A percentile compares a stretch with the other conserved stretches of the same genome.
These are phyloP conservation scores for Fragum sueziense DNA, from an alignment of 2,888 invertebrate genomes.

Conservation along the genomic window DNA sequence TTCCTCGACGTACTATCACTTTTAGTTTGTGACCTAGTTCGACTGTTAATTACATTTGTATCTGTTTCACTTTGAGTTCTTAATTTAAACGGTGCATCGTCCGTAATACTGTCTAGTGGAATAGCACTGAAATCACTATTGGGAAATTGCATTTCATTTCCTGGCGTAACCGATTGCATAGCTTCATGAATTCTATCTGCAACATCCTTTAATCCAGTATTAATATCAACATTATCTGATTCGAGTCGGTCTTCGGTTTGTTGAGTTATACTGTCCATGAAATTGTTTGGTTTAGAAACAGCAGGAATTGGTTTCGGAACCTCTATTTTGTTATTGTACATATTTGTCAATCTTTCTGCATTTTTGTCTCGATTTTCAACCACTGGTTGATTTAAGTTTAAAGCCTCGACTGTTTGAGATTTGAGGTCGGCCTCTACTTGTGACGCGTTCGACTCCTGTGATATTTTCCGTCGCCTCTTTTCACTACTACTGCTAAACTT, in stretches of 20 bases:
- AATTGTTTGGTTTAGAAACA: background rate
- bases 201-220: background rate
- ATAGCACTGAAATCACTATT: background rate
- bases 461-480: constrained; percentile 17
- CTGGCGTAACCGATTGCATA: background rate
- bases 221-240: background rate
- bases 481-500: constrained; percentile 43
- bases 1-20: background rate
- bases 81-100: background rate
- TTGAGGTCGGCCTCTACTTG: background rate
- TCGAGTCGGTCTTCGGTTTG: background rate
- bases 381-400: background rate
- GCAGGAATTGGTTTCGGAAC: background rate
- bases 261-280: background rate
- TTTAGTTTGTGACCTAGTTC: background rate
- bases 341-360: background rate
- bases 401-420: background rate
- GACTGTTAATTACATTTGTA: background rate
- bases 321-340: background rate
- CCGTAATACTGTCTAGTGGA: constrained; percentile 12
- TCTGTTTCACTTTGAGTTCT: background rate
- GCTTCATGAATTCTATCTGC: background rate
- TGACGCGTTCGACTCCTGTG: background rate
- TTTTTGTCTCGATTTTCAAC: background rate
- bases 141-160: background rate